phyloP scores from a whole-genome alignment of 2,797 vertebrate species.

The Somateria mollissima region DNA sequence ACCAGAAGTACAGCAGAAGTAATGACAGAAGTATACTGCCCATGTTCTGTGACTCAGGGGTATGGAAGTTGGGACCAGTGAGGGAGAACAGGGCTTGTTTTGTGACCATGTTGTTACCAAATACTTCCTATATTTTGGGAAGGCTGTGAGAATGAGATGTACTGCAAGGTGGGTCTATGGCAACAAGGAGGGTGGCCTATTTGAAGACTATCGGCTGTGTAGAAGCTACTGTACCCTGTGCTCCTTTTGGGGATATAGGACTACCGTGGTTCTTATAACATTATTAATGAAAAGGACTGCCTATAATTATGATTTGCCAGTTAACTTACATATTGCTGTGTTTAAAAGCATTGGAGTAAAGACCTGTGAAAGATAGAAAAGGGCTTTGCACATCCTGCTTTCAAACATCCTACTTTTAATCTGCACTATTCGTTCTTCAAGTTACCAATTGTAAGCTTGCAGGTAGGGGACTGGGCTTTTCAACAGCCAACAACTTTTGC shows the following conservation, averaged over 20 bases:
- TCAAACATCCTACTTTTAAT: background rate
- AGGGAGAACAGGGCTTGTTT: background rate
- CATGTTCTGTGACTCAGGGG: background rate
- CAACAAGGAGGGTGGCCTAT: accelerated
- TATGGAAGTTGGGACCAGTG: too few relatives aligned
- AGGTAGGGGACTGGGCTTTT: background rate
- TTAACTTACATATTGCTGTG: background rate
- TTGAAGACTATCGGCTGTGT: background rate
- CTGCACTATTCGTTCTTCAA: background rate
- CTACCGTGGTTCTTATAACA: accelerated
- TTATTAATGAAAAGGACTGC: background rate
- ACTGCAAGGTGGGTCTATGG: background rate
- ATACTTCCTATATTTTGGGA: background rate
- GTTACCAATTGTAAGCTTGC: background rate
- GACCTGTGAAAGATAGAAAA: background rate
- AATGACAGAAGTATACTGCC: background rate
- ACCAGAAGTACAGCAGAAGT: too few relatives aligned
- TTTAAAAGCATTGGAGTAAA: background rate
- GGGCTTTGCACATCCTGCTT: background rate
- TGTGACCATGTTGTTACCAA: background rate
- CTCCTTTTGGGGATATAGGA: background rate
- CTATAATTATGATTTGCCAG: background rate
- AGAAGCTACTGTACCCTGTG: background rate
- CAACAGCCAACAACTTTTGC: background rate
- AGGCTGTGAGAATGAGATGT: background rate